A percentile compares a stretch with the other conserved stretches of the same genome.
These are phyloP conservation scores for Oceanodroma tethys DNA, from an alignment of 2,113 vertebrate genomes.

Conservation along the genomic window DNA sequence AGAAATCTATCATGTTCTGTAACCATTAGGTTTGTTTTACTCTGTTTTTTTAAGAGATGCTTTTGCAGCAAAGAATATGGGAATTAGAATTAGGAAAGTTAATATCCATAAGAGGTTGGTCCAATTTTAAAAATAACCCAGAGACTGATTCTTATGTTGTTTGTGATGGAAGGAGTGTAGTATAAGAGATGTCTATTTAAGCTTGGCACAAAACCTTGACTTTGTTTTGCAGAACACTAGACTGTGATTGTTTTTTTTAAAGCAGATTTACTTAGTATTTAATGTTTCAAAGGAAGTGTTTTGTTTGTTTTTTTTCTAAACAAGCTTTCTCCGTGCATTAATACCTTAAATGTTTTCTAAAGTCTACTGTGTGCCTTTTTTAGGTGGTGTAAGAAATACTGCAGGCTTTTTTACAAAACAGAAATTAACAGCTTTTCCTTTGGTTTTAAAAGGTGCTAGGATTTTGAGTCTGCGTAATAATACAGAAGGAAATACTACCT, in stretches of 20 bases:
- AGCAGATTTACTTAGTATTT: neutral
- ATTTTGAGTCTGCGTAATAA: neutral
- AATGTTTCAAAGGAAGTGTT: neutral
- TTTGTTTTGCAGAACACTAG: neutral
- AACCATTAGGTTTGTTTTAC: neutral
- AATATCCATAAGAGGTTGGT: neutral
- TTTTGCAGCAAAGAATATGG: neutral
- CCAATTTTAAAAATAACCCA: neutral
- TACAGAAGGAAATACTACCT: neutral
- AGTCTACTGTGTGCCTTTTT: neutral
- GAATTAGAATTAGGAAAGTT: neutral
- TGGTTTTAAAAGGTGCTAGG: neutral
- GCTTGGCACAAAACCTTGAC: neutral
- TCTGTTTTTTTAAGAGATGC: neutral
- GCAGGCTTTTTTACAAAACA: neutral
- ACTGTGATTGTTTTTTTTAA: neutral
- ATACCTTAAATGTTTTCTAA: neutral
- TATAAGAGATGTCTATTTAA: neutral
- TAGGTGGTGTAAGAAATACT: neutral
- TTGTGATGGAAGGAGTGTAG: neutral
- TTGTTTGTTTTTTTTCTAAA: neutral
- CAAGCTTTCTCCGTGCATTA: neutral
- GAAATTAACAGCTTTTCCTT: neutral
- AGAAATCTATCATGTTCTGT: neutral
- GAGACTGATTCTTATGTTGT: neutral